A percentile compares a stretch with the other conserved stretches of the same genome.
Conservation (phyloP, 2,888 invertebrate species). For the Hydroisotoma schaefferi region DNA sequence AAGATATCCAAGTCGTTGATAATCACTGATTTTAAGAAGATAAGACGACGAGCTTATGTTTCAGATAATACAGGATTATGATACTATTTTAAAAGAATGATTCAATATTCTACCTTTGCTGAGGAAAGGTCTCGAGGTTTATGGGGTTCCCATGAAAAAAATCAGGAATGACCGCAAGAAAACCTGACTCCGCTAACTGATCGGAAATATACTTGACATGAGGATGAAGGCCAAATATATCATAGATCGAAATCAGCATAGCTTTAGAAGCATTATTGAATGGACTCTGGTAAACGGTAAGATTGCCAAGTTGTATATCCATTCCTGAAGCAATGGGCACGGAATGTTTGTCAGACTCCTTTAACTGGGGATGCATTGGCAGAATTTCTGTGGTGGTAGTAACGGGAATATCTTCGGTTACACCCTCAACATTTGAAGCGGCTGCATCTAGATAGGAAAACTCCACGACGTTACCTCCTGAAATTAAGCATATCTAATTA, state of each 20-base stretch:
- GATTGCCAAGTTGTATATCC: slow-evolving; percentile 21
- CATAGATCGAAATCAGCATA: slow-evolving; percentile 31
- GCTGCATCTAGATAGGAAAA: neutral
- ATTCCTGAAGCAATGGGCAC: slow-evolving; percentile 30
- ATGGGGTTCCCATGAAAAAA: slow-evolving; percentile 34
- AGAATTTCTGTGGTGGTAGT: neutral
- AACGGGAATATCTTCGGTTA: neutral
- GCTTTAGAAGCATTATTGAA: slow-evolving; percentile 19
- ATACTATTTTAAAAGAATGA: neutral
- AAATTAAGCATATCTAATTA: too few relatives aligned
- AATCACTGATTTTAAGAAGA: neutral
- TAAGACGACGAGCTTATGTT: neutral
- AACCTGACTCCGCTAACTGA: slow-evolving; percentile 24
- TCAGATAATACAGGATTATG: neutral
- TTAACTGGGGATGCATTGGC: slow-evolving; percentile 4
- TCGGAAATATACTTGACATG: slow-evolving; percentile 35
- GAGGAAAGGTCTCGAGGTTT: slow-evolving; percentile 30
- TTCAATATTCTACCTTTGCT: slow-evolving; percentile 21
- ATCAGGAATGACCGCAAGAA: slow-evolving; percentile 29
- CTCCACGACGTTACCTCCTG: neutral
- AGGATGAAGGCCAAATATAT: slow-evolving; percentile 38
- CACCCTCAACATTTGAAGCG: slow-evolving; percentile 1
- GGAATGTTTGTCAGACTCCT: slow-evolving; percentile 18
- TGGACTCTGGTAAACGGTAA: slow-evolving; percentile 35
- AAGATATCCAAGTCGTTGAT: slow-evolving; percentile 13